phyloP scores from a whole-genome alignment of 2,113 vertebrate species.

The Scatophagus argus region DNA sequence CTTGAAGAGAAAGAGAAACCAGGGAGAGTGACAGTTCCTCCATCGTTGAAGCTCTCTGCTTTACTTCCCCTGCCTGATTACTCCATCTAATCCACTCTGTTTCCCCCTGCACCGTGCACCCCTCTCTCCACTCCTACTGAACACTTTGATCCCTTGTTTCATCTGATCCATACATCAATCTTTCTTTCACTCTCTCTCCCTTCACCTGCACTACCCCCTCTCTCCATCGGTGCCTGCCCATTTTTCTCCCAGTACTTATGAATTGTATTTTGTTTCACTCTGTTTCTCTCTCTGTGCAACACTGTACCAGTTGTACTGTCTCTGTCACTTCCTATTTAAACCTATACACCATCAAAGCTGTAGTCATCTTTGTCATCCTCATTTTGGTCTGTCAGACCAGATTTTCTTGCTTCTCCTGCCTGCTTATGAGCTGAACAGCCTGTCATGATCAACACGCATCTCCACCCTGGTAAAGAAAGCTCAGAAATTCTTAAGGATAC shows the following conservation, averaged over 20 bases:
- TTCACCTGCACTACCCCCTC: too few species aligned
- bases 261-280: conserved; percentile 40
- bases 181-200: neutral
- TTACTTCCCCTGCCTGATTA: conserved; percentile 26
- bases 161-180: conserved; percentile 41
- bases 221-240: neutral
- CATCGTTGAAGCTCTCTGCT: conserved; percentile 26
- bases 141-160: conserved; percentile 31
- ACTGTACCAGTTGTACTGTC: conserved; percentile 43
- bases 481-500: too few species aligned
- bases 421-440: too few species aligned
- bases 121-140: neutral
- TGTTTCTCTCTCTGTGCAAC: neutral
- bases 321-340: conserved; percentile 51
- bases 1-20: neutral
- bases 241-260: neutral
- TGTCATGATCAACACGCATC: too few species aligned
- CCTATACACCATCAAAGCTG: conserved; percentile 3
- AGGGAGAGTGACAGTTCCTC: conserved; percentile 7
- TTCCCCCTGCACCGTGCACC: neutral
- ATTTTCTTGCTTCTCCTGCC: too few species aligned
- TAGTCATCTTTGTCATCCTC: too few species aligned
- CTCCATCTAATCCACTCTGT: conserved; percentile 44
- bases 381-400: too few species aligned
- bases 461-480: too few species aligned